Evolutionary conservation across 2,888 invertebrate genomes (phyloP), one percentile per base, ranked within the genome.

Genomic region (Mesorhabditis spiculigera): DNA sequence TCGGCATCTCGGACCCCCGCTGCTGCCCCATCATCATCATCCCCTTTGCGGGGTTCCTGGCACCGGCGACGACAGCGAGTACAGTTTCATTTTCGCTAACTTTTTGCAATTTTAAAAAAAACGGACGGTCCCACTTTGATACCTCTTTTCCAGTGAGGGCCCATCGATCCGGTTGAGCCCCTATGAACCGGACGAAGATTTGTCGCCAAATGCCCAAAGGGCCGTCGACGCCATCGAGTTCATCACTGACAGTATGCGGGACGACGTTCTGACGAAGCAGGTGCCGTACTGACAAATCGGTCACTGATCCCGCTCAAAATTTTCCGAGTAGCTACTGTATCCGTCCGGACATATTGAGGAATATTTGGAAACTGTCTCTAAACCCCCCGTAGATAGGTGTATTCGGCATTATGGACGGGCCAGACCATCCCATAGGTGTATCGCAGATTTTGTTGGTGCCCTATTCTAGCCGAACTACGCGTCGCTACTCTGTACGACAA

Each of bases 191-290:
- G 73, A 70, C 45, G 74, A 74, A 43, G 78, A 76, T 45, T 65
- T 78, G 69, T 73, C 73, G 45, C 77, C 76, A 5, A 78, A 77
- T 64, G 76, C 77, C 43, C 78, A 77, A 63, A 66, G 78, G 69
- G 79, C 81, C 42, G 75, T 84, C 10, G 83, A 84, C 69, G 82
- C 86, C 5, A 83, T 86, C 63, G 82, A 85, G 44, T 86, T 79
- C 72, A 86, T 86, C 66, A 82, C 85, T 1, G 84, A 86, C 45
- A 84, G 83, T 68, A 77, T 86, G 70, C 81, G 82, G 71, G 77
- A 79, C 63, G 83, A 81, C 62, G 85, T 83, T 71, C 78, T 79
- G 43, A 79, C 80, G 45, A 85, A 86, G 69, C 83, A 84, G 75
- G 85, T 86, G 63, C 13, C 65, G 1, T n/a, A 50, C 41, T 16